A percentile compares a stretch with the other conserved stretches of the same genome.
Conservation (phyloP, 2,113 vertebrate species). For the Centrocercus urophasianus region DNA sequence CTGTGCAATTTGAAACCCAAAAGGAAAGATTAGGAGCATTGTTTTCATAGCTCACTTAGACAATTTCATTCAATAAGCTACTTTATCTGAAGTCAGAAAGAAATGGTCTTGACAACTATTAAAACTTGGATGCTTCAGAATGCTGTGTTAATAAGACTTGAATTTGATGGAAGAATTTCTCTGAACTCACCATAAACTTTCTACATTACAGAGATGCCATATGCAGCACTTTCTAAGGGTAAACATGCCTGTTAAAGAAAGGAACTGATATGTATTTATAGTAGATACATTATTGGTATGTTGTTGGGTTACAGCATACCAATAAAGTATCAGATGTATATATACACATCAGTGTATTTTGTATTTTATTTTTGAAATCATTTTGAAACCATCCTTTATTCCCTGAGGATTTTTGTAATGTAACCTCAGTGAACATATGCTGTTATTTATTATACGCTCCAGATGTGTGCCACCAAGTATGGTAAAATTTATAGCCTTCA, state of each 20-base stretch:
- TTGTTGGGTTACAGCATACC: background rate
- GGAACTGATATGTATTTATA: background rate
- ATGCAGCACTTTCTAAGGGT: slow-evolving; percentile 10
- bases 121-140: slow-evolving; percentile 27
- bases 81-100: slow-evolving; percentile 24
- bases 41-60: background rate
- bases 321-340: too few species aligned
- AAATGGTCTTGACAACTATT: slow-evolving; percentile 48
- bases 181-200: slow-evolving; percentile 29
- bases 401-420: background rate
- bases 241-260: background rate
- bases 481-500: background rate
- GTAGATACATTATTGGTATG: background rate
- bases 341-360: too few species aligned
- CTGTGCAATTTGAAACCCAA: background rate
- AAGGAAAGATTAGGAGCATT: background rate
- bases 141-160: slow-evolving; percentile 5
- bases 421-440: background rate
- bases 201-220: slow-evolving; percentile 3
- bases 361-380: background rate
- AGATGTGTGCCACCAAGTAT: background rate
- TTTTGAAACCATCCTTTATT: background rate
- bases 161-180: slow-evolving; percentile 11
- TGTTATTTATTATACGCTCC: background rate
- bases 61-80: slow-evolving; percentile 20